These are phyloP conservation scores for Alligator sinensis DNA, from an alignment of 2,113 vertebrate genomes.

Conservation along the genomic window DNA sequence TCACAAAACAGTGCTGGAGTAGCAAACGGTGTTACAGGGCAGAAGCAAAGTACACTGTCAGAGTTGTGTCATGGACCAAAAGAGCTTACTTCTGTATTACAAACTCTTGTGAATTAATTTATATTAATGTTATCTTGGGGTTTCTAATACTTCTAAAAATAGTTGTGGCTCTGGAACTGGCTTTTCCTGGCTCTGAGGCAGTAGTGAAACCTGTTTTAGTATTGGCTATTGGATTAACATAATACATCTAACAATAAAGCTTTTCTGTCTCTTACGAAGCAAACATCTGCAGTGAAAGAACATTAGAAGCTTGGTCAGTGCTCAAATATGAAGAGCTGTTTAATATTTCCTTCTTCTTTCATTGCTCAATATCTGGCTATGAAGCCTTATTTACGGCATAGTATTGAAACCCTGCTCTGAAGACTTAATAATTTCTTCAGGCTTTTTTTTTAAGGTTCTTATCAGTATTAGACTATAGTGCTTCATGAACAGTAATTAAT, in stretches of 20 bases:
- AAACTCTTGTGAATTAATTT: background rate
- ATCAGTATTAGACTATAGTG: no score
- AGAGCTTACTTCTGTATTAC: no score
- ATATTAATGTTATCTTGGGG: background rate
- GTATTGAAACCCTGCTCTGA: no score
- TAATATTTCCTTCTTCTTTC: background rate
- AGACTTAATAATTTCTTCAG: no score
- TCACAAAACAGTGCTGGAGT: rapidly evolving
- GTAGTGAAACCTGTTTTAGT: background rate
- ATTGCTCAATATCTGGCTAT: background rate
- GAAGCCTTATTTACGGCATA: no score
- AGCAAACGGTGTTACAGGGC: rapidly evolving
- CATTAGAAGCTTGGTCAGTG: background rate
- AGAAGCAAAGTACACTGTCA: background rate
- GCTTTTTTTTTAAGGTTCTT: no score
- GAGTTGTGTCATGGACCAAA: background rate
- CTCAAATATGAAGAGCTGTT: background rate
- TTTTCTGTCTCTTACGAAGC: background rate
- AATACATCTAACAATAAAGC: no score
- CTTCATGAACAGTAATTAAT: no score
- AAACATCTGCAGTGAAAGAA: background rate
- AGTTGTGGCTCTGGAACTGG: background rate
- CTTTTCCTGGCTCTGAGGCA: background rate
- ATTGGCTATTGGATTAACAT: background rate
- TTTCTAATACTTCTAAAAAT: no score